Conservation (phyloP, 2,113 vertebrate species). For the Myocastor coypus region DNA sequence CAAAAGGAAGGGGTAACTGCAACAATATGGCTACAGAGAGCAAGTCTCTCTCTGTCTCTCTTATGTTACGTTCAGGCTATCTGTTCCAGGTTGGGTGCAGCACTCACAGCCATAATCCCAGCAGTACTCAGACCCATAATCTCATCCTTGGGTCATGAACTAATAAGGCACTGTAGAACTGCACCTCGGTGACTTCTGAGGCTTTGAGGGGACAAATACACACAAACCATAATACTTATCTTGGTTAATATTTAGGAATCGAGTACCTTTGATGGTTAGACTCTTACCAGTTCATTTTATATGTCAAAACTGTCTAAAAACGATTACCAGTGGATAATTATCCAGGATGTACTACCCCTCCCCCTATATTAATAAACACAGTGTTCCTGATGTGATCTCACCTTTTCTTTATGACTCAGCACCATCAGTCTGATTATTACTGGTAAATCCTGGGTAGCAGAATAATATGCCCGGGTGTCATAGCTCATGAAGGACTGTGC, state of each 20-base stretch:
- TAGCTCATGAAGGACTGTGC: not conserved
- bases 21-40: too few species aligned
- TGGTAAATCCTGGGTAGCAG: not conserved
- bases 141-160: too few species aligned
- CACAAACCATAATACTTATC: not conserved
- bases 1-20: too few species aligned
- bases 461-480: not conserved
- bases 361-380: slow-evolving; percentile 20
- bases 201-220: too few species aligned
- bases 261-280: slow-evolving; percentile 20
- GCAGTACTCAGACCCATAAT: too few species aligned
- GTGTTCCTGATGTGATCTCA: not conserved
- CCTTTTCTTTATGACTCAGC: slow-evolving; percentile 48
- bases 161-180: too few species aligned
- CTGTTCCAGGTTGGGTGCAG: too few species aligned
- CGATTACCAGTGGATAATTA: not conserved
- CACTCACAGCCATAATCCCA: too few species aligned
- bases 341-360: not conserved
- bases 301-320: slow-evolving; percentile 35
- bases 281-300: slow-evolving; percentile 24
- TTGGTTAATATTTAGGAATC: slow-evolving; percentile 35
- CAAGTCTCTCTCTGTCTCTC: too few species aligned
- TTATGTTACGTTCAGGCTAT: too few species aligned
- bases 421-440: not conserved
- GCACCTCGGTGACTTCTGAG: too few species aligned